Evolutionary conservation across 2,888 invertebrate genomes (phyloP).

Genomic region (Flexamia atlantica): DNA sequence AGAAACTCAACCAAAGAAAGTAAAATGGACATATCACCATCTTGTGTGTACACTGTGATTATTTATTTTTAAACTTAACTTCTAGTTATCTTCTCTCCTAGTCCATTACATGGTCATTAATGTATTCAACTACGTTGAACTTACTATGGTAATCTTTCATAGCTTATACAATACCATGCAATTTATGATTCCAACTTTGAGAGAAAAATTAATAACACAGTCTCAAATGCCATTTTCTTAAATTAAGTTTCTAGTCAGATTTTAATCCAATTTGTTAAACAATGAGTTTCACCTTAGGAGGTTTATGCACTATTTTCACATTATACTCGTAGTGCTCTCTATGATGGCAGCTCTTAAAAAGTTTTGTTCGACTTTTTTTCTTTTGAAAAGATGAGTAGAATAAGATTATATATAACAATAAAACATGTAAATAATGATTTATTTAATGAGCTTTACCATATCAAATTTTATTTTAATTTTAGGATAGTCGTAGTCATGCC

Average conservation of each 20-base stretch:
- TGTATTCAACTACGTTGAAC: no score
- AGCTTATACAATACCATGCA: no score
- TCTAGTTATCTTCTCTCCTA: no score
- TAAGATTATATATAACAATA: not conserved
- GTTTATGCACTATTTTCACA: slow-evolving; percentile 6
- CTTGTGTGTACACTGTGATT: no score
- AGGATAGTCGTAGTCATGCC: not conserved
- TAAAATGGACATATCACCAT: no score
- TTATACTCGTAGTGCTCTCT: slow-evolving; percentile 30
- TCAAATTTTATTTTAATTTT: not conserved
- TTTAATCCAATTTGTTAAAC: not conserved
- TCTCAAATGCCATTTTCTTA: not conserved
- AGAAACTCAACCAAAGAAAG: no score
- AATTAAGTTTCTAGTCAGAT: slow-evolving; percentile 20
- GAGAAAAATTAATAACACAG: no score
- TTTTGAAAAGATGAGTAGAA: not conserved
- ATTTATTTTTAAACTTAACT: no score
- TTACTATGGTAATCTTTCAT: no score
- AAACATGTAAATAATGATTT: not conserved
- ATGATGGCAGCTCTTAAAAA: not conserved
- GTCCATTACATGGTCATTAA: no score
- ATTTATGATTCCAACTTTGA: no score
- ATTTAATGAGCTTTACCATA: slow-evolving; percentile 38
- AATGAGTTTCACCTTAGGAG: not conserved
- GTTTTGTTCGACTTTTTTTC: not conserved